Evolutionary conservation across 2,888 invertebrate species (phyloP), one percentile per base, ranked within the genome.

Genomic region (Oscheius myriophilus): DNA sequence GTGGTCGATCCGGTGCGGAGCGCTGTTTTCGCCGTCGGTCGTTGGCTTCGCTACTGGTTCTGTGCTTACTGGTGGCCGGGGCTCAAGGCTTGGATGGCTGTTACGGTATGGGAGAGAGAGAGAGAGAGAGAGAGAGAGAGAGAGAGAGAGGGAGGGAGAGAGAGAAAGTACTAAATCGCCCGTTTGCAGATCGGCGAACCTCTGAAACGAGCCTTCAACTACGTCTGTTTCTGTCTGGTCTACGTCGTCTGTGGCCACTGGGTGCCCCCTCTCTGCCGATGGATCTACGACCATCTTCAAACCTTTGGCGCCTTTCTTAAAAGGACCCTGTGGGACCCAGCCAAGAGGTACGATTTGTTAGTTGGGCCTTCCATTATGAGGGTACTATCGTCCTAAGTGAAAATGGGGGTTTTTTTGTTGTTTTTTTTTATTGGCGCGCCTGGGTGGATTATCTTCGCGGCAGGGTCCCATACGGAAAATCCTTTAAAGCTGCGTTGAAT

Each of bases 11-110:
- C 71, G 21, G 53, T 63, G n/a, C 43, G 41, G 25, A 39, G 45
- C 21, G 43, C 43, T 25, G 14, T 69, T 14, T 41, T 16, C 9
- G 67, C 59, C 12, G 33, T 64, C n/a, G 63, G 68, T 42, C 42
- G 53, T 2, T 73, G 55, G 53, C 51, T 82, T 12, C 61, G 74
- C 21, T 84, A 84, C 66, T 83, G 82, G 80, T 67, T 84, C 65
- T 82, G 75, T 73, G 84, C 82, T 18, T 78, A 83, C 62, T 84
- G 84, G 84, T 82, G 80, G 79, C 78, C 80, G 23, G 75, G 72
- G 25, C 64, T 84, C 39, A 77, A 76, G 42, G 71, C 70, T 23
- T 78, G 78, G 77, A 67, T 76, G 46, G 74, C 69, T 61, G 42
- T 75, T 16, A 72, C 73, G 61, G 76, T 76, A 54, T 23, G 43